Conservation (phyloP, 2,113 vertebrate species). For the Bubo scandiacus region DNA sequence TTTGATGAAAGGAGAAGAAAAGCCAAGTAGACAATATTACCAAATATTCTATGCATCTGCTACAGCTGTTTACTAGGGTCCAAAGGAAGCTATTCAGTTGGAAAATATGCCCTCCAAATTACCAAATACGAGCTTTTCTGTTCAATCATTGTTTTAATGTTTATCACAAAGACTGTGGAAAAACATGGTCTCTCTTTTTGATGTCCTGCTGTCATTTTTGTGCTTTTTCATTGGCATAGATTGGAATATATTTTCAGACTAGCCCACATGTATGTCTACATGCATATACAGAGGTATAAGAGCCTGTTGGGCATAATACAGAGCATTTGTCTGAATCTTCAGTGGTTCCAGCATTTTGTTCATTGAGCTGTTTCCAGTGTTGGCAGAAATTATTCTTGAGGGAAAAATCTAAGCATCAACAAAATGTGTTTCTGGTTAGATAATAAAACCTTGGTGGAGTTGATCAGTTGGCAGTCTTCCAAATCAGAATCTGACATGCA, state of each 20-base stretch:
- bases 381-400: slow-evolving; percentile 70
- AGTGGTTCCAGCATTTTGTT: slow-evolving; percentile 28
- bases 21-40: not conserved
- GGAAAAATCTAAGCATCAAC: slow-evolving; percentile 68
- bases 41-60: not conserved
- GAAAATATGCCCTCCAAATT: slow-evolving; percentile 10
- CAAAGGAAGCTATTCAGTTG: not conserved
- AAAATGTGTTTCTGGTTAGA: slow-evolving; percentile 75
- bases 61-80: slow-evolving; percentile 28
- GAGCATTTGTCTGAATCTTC: slow-evolving; percentile 22
- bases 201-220: not conserved
- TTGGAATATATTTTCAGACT: not conserved
- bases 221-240: not conserved
- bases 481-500: slow-evolving; percentile 44
- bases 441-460: slow-evolving; percentile 65
- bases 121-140: not conserved
- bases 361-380: slow-evolving; percentile 32
- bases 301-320: not conserved
- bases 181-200: not conserved
- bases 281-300: not conserved
- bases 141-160: not conserved
- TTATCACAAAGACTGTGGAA: not conserved
- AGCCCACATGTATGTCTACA: not conserved
- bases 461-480: slow-evolving; percentile 63
- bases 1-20: slow-evolving; percentile 1